These are phyloP conservation scores for Willisornis vidua DNA, from an alignment of 2,113 vertebrate genomes.

Conservation along the genomic window DNA sequence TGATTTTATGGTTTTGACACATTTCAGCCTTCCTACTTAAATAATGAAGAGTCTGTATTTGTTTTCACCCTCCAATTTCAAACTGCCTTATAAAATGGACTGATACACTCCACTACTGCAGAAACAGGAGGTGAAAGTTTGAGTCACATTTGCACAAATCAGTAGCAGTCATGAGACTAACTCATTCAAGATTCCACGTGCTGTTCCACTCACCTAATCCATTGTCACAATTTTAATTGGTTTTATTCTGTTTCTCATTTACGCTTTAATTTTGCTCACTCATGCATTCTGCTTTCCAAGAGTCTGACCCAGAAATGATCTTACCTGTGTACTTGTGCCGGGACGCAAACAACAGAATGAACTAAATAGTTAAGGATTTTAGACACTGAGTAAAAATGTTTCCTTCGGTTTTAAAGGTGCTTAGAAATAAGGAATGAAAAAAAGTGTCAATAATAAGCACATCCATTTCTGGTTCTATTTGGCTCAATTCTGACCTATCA, in stretches of 20 bases:
- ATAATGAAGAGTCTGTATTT: not conserved
- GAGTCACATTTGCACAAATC: not conserved
- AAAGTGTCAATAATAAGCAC: not conserved
- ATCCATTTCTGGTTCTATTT: not conserved
- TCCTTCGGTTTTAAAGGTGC: not conserved
- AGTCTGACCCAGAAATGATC: not conserved
- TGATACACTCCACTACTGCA: not conserved
- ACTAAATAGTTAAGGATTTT: not conserved
- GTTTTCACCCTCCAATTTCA: not conserved
- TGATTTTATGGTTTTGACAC: not conserved
- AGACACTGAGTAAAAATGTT: not conserved
- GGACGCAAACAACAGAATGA: not conserved
- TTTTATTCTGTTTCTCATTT: not conserved
- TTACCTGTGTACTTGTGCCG: not conserved
- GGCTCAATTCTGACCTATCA: not conserved
- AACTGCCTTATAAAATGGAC: not conserved
- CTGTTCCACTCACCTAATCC: not conserved
- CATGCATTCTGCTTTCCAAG: not conserved
- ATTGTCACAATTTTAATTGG: not conserved
- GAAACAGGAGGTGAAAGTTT: not conserved
- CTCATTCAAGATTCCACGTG: not conserved
- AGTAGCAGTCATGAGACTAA: not conserved
- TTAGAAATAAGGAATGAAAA: not conserved
- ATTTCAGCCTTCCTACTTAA: not conserved
- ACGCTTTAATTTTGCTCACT: not conserved